A percentile compares a stretch with the other conserved stretches of the same genome.
These are phyloP conservation scores for Incurvaria masculella DNA, from an alignment of 2,888 invertebrate genomes.

Conservation along the genomic window DNA sequence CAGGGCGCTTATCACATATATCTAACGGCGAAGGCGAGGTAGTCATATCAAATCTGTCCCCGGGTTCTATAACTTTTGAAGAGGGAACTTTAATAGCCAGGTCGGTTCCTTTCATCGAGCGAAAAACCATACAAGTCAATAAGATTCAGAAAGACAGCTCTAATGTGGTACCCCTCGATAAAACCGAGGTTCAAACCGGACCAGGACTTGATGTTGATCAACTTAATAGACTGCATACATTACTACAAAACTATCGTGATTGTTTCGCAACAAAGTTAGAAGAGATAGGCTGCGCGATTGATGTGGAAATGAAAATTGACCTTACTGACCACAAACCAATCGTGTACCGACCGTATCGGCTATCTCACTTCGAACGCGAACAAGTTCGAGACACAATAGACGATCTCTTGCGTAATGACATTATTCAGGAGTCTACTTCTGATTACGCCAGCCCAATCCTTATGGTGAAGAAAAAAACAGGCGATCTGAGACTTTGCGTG, in stretches of 20 bases:
- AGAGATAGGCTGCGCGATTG: conserved; percentile 14
- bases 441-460: conserved; percentile 11
- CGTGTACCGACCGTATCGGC: conserved; percentile 16
- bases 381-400: conserved; percentile 7
- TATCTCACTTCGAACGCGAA: conserved; percentile 13
- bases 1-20: conserved; percentile 11
- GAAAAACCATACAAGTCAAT: conserved; percentile 6
- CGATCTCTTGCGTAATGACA: conserved; percentile 1
- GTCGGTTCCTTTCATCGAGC: conserved; percentile 7
- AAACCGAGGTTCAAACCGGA: conserved; percentile 10
- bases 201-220: background rate
- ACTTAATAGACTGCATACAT: conserved; percentile 4
- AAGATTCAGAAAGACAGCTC: conserved; percentile 4
- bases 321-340: conserved; percentile 14
- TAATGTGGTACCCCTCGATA: conserved; percentile 5
- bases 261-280: conserved; percentile 11
- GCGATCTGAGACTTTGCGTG: conserved; percentile 11
- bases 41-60: conserved; percentile 7
- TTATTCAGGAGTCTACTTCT: conserved; percentile 5
- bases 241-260: conserved; percentile 11
- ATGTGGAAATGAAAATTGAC: conserved; percentile 13
- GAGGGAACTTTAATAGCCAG: conserved; percentile 7
- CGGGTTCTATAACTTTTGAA: background rate
- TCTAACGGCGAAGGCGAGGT: conserved; percentile 9
- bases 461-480: conserved; percentile 9